A percentile compares a stretch with the other conserved stretches of the same genome.
Evolutionary conservation across 2,888 invertebrate genomes (phyloP).

Genomic region (Ctena decussata): DNA sequence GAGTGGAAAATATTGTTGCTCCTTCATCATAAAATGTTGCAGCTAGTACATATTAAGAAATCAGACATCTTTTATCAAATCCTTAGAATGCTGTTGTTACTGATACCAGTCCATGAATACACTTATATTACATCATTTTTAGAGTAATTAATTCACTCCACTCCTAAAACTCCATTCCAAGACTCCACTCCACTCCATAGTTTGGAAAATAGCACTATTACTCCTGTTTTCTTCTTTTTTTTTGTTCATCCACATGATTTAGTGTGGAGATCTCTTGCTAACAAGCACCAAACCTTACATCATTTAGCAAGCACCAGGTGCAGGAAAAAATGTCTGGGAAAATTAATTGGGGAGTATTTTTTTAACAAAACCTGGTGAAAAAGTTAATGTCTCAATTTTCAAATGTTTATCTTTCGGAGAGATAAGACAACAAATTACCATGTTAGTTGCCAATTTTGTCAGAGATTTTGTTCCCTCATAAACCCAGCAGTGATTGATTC

Average conservation of each 20-base stretch:
- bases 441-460: background rate
- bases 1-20: too few species aligned
- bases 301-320: slow-evolving; percentile 5
- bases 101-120: too few species aligned
- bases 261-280: background rate
- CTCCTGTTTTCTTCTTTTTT: too few species aligned
- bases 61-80: too few species aligned
- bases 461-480: background rate
- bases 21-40: too few species aligned
- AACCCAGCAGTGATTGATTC: background rate
- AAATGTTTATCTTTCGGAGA: background rate
- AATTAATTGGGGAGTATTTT: background rate
- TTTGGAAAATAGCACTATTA: too few species aligned
- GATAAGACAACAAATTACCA: slow-evolving; percentile 9
- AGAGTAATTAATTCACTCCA: too few species aligned
- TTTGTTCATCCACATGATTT: background rate
- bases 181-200: too few species aligned
- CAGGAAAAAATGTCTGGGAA: background rate
- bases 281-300: background rate
- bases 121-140: too few species aligned
- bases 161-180: too few species aligned
- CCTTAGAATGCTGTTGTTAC: too few species aligned
- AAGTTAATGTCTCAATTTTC: slow-evolving; percentile 16
- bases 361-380: slow-evolving; percentile 8
- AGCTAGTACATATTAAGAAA: too few species aligned